Evolutionary conservation across 23 tunicate species (phyloP), one percentile per base, ranked within the genome.

Genomic region (Halocynthia roretzi): DNA sequence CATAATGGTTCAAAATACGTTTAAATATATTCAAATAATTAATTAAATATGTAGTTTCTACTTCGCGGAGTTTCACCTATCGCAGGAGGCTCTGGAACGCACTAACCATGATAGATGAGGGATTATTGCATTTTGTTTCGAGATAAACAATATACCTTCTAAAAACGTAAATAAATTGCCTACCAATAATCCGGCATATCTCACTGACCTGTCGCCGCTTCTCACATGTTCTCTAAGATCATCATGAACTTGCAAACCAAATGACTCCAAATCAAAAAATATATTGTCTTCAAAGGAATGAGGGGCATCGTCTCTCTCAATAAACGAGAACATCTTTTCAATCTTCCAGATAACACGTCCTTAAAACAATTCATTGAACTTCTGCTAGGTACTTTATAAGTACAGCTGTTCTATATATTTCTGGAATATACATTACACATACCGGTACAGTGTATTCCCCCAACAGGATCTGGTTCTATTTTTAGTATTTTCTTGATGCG

Each of bases 231-330:
- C 31, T n/a, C 67, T 14, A 55, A 82, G n/a, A 31, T 73, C 85
- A 22, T 73, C 58, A 51, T 73, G 11, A 49, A 49, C 17, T 15
- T 54, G 48, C 5, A 73, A 65, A 6, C 80, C 85, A 50, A 80
- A 82, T 51, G 85, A 71, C 50, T 73, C 81, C 31, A 55, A 40
- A 50, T 74, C 72, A 6, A 82, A 82, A 49, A 73, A 82, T 8
- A 82, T 72, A 61, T 82, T 82, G 21, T 82, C 85, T 21, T 61
- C 71, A 7, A 60, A 73, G 0, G 40, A 15, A 49, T 17, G 2
- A 53, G 31, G 67, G 6, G 23, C 21, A 48, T 74, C 80, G 31
- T 82, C 85, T 74, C 85, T 82, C 48, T 82, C 80, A n/a, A 82
- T 82, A 56, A 82, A 82, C 14, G 78, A 74, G 21, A 54, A 74